These are phyloP conservation scores for Apodemus agrarius DNA, from an alignment of 2,797 vertebrate genomes.

Conservation along the genomic window DNA sequence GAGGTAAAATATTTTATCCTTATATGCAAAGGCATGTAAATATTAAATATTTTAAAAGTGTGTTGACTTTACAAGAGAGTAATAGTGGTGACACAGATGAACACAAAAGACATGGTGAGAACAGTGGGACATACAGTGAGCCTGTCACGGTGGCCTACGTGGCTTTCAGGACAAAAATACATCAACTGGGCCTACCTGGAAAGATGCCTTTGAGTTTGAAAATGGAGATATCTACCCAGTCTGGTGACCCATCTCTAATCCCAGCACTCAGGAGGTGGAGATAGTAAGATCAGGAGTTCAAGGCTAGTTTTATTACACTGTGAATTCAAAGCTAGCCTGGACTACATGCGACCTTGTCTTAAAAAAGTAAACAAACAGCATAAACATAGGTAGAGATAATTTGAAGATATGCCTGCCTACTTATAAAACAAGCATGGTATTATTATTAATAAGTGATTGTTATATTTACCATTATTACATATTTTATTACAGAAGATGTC, in stretches of 20 bases:
- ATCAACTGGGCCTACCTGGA: background rate
- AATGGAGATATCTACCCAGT: background rate
- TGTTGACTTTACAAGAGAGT: background rate
- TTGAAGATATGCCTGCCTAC: background rate
- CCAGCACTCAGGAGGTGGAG: background rate
- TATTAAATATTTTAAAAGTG: conserved; percentile 15
- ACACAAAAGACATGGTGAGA: background rate
- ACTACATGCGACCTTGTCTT: background rate
- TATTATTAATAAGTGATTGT: background rate
- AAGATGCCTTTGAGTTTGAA: background rate
- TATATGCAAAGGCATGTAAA: background rate
- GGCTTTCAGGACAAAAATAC: background rate
- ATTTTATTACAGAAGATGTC: conserved; percentile 37
- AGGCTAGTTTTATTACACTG: background rate
- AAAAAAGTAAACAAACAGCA: background rate
- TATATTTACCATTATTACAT: background rate
- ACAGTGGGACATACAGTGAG: background rate
- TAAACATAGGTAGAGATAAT: background rate
- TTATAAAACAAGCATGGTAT: background rate
- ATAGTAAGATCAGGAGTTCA: background rate
- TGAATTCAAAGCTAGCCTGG: background rate
- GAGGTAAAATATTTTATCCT: conserved; percentile 34
- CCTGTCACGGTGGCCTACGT: background rate
- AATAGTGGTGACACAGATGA: background rate
- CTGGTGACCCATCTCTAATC: background rate